Conservation (phyloP, 2,797 vertebrate genomes). For the Kryptopterus vitreolus region DNA sequence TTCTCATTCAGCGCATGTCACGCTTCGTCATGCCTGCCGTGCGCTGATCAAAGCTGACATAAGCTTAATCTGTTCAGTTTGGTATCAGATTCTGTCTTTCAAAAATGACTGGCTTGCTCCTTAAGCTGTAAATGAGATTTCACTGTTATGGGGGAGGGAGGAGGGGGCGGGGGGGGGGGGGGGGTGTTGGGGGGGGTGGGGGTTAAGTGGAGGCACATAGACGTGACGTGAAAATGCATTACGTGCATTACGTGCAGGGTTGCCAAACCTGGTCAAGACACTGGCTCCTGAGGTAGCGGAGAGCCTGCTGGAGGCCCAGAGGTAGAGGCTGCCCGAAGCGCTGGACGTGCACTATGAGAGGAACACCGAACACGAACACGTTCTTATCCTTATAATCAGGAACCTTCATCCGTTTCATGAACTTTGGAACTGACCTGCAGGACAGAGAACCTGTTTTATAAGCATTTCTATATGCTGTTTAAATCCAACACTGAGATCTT, state of each 20-base stretch:
- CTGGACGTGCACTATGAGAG: conserved; percentile 94
- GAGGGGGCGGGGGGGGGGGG: not conserved
- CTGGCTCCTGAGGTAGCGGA: conserved; percentile 88
- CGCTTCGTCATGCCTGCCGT: not conserved
- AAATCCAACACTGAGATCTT: not conserved
- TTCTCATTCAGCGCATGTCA: not conserved
- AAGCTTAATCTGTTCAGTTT: not conserved
- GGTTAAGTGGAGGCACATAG: not conserved
- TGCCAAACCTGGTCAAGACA: conserved; percentile 91
- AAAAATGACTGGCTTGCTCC: not conserved
- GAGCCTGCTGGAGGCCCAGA: conserved; percentile 91
- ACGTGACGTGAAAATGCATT: too few relatives aligned
- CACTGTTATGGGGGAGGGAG: too few relatives aligned
- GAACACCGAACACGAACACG: conserved; percentile 96
- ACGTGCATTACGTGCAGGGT: too few relatives aligned
- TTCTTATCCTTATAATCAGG: conserved; percentile 97
- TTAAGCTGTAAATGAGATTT: not conserved
- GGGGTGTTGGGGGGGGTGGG: not conserved
- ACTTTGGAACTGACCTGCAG: conserved; percentile 94
- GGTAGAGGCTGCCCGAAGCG: conserved; percentile 93
- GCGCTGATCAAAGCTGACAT: not conserved
- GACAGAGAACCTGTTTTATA: conserved; percentile 12
- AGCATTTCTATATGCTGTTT: not conserved
- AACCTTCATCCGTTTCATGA: conserved; percentile 98
- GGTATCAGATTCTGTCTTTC: conserved; percentile 8